Evolutionary conservation across 1,140 invertebrate species (phyloP).

Genomic region (Laodelphax striatellus): DNA sequence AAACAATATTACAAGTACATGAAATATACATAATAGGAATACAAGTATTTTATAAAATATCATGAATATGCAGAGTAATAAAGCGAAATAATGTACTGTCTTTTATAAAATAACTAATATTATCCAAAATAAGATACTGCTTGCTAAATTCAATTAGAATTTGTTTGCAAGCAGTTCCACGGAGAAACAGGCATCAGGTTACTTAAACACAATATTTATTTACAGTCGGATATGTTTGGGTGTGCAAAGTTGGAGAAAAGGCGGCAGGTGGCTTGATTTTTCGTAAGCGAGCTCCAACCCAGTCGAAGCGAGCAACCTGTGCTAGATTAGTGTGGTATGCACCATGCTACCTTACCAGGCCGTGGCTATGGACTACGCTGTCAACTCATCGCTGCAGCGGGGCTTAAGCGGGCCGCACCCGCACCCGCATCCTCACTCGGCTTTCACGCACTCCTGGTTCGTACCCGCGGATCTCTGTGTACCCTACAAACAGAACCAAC

Average conservation of each 20-base stretch:
- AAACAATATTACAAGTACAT: no score
- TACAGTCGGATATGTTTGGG: neutral
- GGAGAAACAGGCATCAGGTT: no score
- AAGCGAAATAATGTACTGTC: no score
- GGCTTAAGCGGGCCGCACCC: slow-evolving; percentile 41
- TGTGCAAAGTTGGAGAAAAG: neutral
- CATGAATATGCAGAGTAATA: no score
- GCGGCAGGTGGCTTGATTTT: neutral
- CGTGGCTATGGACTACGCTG: slow-evolving; percentile 79
- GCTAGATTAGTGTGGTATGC: neutral
- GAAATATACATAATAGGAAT: no score
- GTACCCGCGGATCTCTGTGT: slow-evolving; percentile 82
- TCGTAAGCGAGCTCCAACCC: neutral
- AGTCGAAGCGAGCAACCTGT: no score
- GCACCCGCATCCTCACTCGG: slow-evolving; percentile 30
- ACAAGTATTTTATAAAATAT: no score
- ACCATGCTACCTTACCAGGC: slow-evolving; percentile 75
- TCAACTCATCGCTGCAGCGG: slow-evolving; percentile 54
- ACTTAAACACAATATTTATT: no score
- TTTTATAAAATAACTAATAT: no score
- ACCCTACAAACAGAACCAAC: slow-evolving; percentile 63
- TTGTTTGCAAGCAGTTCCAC: no score
- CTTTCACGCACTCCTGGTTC: slow-evolving; percentile 83
- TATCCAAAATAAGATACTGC: no score
- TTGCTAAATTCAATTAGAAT: no score